Conservation (phyloP, 2,888 invertebrate genomes). For the Tinea trinotella region DNA sequence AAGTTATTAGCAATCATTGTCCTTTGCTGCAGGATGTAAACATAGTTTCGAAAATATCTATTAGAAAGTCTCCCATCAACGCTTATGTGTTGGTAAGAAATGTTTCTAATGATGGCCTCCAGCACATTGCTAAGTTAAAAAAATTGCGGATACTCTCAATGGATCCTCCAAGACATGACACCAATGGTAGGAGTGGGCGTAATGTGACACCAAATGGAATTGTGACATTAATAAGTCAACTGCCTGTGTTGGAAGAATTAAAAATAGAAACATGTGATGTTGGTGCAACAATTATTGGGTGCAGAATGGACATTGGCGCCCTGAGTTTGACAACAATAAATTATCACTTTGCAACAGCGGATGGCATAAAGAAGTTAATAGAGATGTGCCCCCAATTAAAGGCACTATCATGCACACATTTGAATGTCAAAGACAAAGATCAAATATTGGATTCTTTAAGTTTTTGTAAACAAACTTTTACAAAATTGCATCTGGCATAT, state of each 20-base stretch:
- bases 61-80: slow-evolving; percentile 60
- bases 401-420: slow-evolving; percentile 57
- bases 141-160: slow-evolving; percentile 51
- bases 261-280: slow-evolving; percentile 65
- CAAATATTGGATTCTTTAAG: slow-evolving; percentile 53
- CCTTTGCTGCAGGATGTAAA: slow-evolving; percentile 58
- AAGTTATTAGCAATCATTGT: slow-evolving; percentile 51
- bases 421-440: slow-evolving; percentile 57
- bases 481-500: slow-evolving; percentile 32
- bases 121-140: slow-evolving; percentile 48
- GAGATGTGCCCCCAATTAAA: slow-evolving; percentile 56
- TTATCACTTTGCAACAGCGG: slow-evolving; percentile 59
- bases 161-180: slow-evolving; percentile 62
- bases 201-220: slow-evolving; percentile 63
- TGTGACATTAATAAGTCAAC: slow-evolving; percentile 47
- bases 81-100: slow-evolving; percentile 61
- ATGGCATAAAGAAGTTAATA: slow-evolving; percentile 52
- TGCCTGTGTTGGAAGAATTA: slow-evolving; percentile 58
- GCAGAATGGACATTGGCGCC: slow-evolving; percentile 46
- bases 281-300: slow-evolving; percentile 57
- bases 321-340: slow-evolving; percentile 58
- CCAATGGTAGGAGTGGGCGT: slow-evolving; percentile 51
- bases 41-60: slow-evolving; percentile 61
- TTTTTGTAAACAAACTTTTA: slow-evolving; percentile 48
- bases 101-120: slow-evolving; percentile 58